Conservation (phyloP, 1,140 invertebrate species). For the Pinna nobilis region DNA sequence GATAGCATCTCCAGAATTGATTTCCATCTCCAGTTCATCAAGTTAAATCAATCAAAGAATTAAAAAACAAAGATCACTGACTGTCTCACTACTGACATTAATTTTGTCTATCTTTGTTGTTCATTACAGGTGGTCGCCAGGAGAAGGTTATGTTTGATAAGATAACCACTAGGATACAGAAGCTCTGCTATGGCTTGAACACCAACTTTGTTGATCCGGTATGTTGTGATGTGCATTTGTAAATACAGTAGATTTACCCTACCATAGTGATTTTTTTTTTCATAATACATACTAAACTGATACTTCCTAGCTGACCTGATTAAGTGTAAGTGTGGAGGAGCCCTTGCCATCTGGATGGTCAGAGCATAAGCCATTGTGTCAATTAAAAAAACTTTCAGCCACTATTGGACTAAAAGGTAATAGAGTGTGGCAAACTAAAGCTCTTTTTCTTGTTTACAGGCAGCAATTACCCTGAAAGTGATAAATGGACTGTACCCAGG, state of each 20-base stretch:
- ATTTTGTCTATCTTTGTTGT: slow-evolving; percentile 7
- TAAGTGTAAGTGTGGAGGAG: too few relatives aligned
- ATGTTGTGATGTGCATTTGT: slow-evolving; percentile 73
- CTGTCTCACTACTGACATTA: too few relatives aligned
- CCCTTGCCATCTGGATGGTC: too few relatives aligned
- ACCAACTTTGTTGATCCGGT: slow-evolving; percentile 98
- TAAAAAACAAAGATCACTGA: too few relatives aligned
- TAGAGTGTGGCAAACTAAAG: background rate
- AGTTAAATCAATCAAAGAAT: too few relatives aligned
- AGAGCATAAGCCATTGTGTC: too few relatives aligned
- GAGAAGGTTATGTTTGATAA: slow-evolving; percentile 98
- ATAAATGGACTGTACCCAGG: slow-evolving; percentile 96
- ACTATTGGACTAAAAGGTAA: too few relatives aligned
- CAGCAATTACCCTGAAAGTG: slow-evolving; percentile 79
- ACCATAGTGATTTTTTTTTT: background rate
- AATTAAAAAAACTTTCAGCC: too few relatives aligned
- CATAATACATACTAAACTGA: too few relatives aligned
- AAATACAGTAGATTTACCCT: slow-evolving; percentile 73
- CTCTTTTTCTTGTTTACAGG: slow-evolving; percentile 61
- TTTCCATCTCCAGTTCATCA: too few relatives aligned
- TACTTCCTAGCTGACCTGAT: too few relatives aligned
- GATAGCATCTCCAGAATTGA: too few relatives aligned
- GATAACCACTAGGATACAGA: slow-evolving; percentile 96
- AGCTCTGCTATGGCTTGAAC: slow-evolving; percentile 96
- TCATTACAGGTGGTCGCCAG: slow-evolving; percentile 84